phyloP scores from a whole-genome alignment of 2,888 invertebrate species.

The Hirtodrosophila alboralis region DNA sequence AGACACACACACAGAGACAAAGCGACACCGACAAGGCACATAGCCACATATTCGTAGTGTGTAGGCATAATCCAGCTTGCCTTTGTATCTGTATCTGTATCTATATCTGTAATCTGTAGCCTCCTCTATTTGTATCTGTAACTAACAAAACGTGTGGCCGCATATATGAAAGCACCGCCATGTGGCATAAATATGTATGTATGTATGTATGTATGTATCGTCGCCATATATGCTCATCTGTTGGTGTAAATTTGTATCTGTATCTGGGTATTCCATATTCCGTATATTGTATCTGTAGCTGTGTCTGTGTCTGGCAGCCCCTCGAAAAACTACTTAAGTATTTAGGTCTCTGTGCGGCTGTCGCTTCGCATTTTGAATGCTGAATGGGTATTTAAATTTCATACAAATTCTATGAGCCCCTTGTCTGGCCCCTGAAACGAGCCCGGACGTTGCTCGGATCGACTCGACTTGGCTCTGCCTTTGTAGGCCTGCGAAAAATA shows the following conservation, averaged over 20 bases:
- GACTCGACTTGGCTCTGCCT: conserved; percentile 42
- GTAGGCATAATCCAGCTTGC: conserved; percentile 68
- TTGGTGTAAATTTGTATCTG: conserved; percentile 12
- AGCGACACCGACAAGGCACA: conserved; percentile 12
- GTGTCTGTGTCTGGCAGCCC: conserved; percentile 53
- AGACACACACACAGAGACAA: conserved; percentile 29
- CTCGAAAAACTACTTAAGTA: conserved; percentile 78
- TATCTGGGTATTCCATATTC: conserved; percentile 1
- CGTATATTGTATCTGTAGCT: conserved; percentile 27
- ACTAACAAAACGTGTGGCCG: conserved; percentile 72
- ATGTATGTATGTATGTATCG: no score
- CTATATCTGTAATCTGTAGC: conserved; percentile 50
- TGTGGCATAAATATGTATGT: conserved; percentile 41
- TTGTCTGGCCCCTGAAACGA: conserved; percentile 47
- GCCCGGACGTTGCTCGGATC: conserved; percentile 37
- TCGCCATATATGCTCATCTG: conserved; percentile 26
- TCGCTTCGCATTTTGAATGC: conserved; percentile 79
- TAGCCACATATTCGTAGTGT: conserved; percentile 20
- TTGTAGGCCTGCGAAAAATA: conserved; percentile 56
- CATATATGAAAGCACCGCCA: conserved; percentile 69
- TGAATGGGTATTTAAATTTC: conserved; percentile 81
- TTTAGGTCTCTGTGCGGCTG: conserved; percentile 78
- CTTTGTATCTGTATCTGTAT: conserved; percentile 44
- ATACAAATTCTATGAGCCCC: conserved; percentile 77
- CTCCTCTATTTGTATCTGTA: conserved; percentile 61